These are phyloP conservation scores for Nysson spinosus DNA, from an alignment of 2,888 invertebrate genomes.

Conservation along the genomic window DNA sequence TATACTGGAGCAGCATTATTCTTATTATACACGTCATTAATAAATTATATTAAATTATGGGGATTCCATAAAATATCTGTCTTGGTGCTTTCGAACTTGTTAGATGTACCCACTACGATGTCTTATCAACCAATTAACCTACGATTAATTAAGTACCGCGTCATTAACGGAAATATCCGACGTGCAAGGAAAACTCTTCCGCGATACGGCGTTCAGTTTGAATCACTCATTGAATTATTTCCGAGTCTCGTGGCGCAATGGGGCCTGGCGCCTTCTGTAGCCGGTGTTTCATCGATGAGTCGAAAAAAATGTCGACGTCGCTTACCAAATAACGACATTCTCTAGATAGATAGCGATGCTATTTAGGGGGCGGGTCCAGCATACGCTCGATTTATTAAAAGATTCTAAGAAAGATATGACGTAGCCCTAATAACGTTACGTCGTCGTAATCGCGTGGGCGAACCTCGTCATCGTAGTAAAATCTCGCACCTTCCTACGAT, in stretches of 20 bases:
- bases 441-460: conserved; percentile 33
- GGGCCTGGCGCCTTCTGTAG: not conserved
- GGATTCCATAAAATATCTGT: too few relatives aligned
- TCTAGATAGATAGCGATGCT: conserved; percentile 3
- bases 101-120: too few relatives aligned
- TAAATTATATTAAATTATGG: too few relatives aligned
- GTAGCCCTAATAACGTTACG: conserved; percentile 37
- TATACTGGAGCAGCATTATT: too few relatives aligned
- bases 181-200: too few relatives aligned
- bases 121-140: too few relatives aligned
- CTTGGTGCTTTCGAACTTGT: too few relatives aligned
- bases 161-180: too few relatives aligned
- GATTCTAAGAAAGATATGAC: conserved; percentile 37
- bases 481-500: conserved; percentile 11
- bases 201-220: too few relatives aligned
- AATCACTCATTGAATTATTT: too few relatives aligned
- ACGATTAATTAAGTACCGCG: too few relatives aligned
- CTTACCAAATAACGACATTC: conserved; percentile 27
- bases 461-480: conserved; percentile 25
- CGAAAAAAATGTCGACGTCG: conserved; percentile 7
- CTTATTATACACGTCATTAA: too few relatives aligned
- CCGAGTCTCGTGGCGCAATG: not conserved
- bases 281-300: conserved; percentile 21
- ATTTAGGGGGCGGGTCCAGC: conserved; percentile 5
- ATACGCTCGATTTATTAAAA: conserved; percentile 9